Conservation (phyloP, 2,888 invertebrate genomes). For the Erynnis tages region DNA sequence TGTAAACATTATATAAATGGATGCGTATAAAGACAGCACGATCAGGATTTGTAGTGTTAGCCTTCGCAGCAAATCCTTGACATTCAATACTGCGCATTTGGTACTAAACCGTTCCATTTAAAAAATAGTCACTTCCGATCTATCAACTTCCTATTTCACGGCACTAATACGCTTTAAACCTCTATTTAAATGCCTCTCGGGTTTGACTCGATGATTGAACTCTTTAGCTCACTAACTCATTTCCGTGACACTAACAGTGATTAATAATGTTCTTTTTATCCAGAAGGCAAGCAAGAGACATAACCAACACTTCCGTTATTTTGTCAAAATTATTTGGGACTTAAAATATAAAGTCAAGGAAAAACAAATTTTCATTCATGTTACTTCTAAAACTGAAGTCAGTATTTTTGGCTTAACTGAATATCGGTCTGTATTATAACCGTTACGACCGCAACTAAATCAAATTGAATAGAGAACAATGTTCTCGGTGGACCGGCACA, state of each 20-base stretch:
- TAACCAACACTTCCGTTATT: slow-evolving; percentile 6
- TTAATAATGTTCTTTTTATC: slow-evolving; percentile 6
- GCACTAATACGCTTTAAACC: slow-evolving; percentile 36
- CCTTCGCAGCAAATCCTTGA: slow-evolving; percentile 67
- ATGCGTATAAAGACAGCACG: slow-evolving; percentile 23
- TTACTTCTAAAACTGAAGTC: neutral
- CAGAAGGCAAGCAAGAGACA: slow-evolving; percentile 18
- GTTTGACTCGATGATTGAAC: slow-evolving; percentile 15
- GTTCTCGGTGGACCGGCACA: slow-evolving; percentile 45
- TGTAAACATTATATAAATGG: too few relatives aligned
- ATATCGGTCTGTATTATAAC: slow-evolving; percentile 12
- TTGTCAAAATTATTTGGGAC: neutral
- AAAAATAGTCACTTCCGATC: slow-evolving; percentile 70
- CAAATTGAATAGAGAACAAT: slow-evolving; percentile 51
- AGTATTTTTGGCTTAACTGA: neutral
- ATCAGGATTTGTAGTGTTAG: slow-evolving; percentile 37
- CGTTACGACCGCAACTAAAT: slow-evolving; percentile 2
- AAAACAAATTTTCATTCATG: neutral
- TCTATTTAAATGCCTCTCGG: slow-evolving; percentile 20
- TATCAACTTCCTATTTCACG: slow-evolving; percentile 62
- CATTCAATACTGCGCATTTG: slow-evolving; percentile 69
- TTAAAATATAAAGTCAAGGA: neutral
- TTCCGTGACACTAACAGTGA: slow-evolving; percentile 20
- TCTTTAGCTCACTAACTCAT: neutral
- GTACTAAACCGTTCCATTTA: slow-evolving; percentile 69